Conservation (phyloP, 2,888 invertebrate species). For the Seira sanloemensis region DNA sequence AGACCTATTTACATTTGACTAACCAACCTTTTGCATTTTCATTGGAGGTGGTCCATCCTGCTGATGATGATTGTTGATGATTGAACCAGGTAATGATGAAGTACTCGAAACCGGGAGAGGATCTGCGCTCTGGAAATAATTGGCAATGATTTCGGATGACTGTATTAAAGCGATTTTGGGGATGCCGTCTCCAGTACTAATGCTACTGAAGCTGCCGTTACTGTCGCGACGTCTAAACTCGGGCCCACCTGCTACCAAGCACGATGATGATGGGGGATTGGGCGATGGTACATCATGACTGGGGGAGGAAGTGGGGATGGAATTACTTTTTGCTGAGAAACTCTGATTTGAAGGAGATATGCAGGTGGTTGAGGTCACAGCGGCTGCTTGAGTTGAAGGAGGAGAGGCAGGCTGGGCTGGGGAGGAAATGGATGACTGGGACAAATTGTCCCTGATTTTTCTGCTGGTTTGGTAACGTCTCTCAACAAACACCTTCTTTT, state of each 20-base stretch:
- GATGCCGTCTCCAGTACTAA: conserved; percentile 49
- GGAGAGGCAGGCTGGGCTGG: neutral
- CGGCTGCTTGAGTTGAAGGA: neutral
- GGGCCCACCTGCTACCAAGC: conserved; percentile 6
- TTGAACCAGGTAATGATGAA: neutral
- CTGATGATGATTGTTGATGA: conserved; percentile 7
- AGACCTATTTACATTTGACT: neutral
- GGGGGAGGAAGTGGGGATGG: neutral
- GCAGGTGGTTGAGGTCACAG: neutral
- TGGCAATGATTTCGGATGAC: conserved; percentile 60
- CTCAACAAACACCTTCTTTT: conserved; percentile 68
- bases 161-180: conserved; percentile 63
- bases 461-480: conserved; percentile 64
- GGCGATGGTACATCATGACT: neutral
- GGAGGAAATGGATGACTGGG: neutral
- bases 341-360: neutral
- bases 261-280: neutral
- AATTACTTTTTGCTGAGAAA: neutral
- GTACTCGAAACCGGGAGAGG: conserved; percentile 20
- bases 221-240: conserved; percentile 33
- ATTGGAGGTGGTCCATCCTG: conserved; percentile 49
- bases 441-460: conserved; percentile 60
- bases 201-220: conserved; percentile 49
- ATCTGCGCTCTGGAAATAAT: conserved; percentile 58
- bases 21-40: conserved; percentile 62